Evolutionary conservation across 2,113 vertebrate species (phyloP).

Genomic region (Dromiciops gliroides): DNA sequence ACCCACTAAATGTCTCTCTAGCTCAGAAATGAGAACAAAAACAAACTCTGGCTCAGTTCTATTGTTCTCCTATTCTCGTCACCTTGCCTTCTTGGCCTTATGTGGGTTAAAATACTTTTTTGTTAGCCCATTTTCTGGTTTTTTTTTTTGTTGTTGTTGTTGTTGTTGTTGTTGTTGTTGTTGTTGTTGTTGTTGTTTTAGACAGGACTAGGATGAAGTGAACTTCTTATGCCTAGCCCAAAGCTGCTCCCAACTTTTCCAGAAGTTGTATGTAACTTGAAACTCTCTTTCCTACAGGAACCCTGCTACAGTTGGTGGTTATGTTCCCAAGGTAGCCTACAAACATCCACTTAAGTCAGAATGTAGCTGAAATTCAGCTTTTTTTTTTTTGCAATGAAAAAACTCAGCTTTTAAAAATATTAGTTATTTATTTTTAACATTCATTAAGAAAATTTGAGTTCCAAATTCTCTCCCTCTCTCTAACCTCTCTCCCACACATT

Average conservation of each 20-base stretch:
- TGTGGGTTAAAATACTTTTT: neutral
- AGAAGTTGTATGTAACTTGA: neutral
- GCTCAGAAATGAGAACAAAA: neutral
- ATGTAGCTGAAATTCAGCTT: neutral
- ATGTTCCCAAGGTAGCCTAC: neutral
- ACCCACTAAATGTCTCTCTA: neutral
- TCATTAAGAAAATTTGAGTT: neutral
- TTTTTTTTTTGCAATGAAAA: neutral
- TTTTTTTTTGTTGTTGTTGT: neutral
- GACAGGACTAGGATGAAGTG: neutral
- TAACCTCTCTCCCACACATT: neutral
- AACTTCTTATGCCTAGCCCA: neutral
- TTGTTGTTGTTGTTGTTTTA: too few relatives aligned
- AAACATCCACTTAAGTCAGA: neutral
- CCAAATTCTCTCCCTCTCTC: neutral
- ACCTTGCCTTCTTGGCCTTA: neutral
- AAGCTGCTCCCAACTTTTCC: neutral
- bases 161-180: too few relatives aligned
- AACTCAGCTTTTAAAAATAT: neutral
- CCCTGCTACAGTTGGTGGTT: neutral
- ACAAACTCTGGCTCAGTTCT: neutral
- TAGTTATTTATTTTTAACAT: neutral
- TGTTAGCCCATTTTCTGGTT: neutral
- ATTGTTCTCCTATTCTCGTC: neutral
- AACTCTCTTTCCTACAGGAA: neutral